Conservation (phyloP, 2,797 vertebrate genomes). For the Siniperca obscura region DNA sequence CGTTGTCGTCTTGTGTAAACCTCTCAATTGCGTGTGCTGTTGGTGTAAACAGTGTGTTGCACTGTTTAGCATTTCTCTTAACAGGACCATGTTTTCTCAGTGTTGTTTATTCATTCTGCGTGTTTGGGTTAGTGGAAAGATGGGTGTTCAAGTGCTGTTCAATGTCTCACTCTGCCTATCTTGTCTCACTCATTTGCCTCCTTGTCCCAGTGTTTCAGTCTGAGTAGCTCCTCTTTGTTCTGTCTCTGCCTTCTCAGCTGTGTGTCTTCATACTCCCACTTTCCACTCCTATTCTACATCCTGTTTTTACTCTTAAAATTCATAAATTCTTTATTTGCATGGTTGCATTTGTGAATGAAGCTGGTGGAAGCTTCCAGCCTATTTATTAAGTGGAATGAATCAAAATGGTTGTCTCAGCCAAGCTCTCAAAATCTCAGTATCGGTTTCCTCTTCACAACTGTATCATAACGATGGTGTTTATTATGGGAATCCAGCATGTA, state of each 20-base stretch:
- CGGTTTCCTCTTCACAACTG: slow-evolving; percentile 6
- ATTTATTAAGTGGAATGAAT: slow-evolving; percentile 1
- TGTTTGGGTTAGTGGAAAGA: slow-evolving; percentile 23
- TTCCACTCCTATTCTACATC: slow-evolving; percentile 15
- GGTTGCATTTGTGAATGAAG: slow-evolving; percentile 1
- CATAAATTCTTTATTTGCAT: slow-evolving; percentile 23
- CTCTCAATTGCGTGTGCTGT: background rate
- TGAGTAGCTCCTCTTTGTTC: slow-evolving; percentile 26
- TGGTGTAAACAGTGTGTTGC: slow-evolving; percentile 35
- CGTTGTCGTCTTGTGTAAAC: slow-evolving; percentile 32
- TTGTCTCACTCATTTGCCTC: slow-evolving; percentile 12
- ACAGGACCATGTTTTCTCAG: slow-evolving; percentile 16
- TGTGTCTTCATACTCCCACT: slow-evolving; percentile 31
- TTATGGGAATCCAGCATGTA: slow-evolving; percentile 49
- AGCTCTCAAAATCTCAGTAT: slow-evolving; percentile 5
- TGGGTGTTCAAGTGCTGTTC: slow-evolving; percentile 8
- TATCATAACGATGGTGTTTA: slow-evolving; percentile 37
- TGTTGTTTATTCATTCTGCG: slow-evolving; percentile 44
- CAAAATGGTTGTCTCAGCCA: background rate
- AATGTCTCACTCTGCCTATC: background rate
- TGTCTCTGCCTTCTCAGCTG: slow-evolving; percentile 17
- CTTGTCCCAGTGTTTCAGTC: slow-evolving; percentile 1
- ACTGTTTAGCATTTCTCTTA: slow-evolving; percentile 35
- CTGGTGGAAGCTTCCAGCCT: background rate
- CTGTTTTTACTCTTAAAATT: slow-evolving; percentile 32